Conservation (phyloP, 1,140 invertebrate species). For the Drosophila mojavensis region DNA sequence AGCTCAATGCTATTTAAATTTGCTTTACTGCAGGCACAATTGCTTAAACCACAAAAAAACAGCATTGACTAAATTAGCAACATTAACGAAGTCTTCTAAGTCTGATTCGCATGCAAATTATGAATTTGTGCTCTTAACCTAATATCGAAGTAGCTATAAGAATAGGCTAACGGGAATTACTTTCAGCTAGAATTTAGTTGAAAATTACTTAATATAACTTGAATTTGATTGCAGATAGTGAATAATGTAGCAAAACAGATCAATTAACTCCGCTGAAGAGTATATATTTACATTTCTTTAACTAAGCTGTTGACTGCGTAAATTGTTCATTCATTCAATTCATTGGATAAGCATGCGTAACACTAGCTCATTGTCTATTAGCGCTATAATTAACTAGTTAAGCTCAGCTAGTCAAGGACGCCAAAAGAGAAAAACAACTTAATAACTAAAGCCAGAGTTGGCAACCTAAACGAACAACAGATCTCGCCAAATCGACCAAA, state of each 20-base stretch:
- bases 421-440: conserved; percentile 13
- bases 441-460: conserved; percentile 24
- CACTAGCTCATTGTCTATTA: conserved; percentile 18
- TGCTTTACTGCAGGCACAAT: conserved; percentile 1
- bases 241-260: too few relatives aligned
- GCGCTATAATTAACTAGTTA: conserved; percentile 22
- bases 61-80: conserved; percentile 18
- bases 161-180: too few relatives aligned
- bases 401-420: conserved; percentile 25
- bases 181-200: too few relatives aligned
- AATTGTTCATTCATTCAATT: conserved; percentile 10
- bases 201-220: too few relatives aligned
- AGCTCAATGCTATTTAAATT: conserved; percentile 2
- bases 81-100: conserved; percentile 15
- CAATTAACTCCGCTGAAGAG: too few relatives aligned
- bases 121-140: background rate
- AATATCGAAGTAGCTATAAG: too few relatives aligned
- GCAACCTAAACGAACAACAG: conserved; percentile 3
- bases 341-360: conserved; percentile 26
- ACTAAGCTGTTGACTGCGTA: background rate
- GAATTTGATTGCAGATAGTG: too few relatives aligned
- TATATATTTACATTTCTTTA: background rate
- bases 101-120: conserved; percentile 18
- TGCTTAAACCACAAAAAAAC: background rate
- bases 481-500: conserved; percentile 3